phyloP scores from a whole-genome alignment of 1,140 invertebrate species.

The Drosophila nannoptera region DNA sequence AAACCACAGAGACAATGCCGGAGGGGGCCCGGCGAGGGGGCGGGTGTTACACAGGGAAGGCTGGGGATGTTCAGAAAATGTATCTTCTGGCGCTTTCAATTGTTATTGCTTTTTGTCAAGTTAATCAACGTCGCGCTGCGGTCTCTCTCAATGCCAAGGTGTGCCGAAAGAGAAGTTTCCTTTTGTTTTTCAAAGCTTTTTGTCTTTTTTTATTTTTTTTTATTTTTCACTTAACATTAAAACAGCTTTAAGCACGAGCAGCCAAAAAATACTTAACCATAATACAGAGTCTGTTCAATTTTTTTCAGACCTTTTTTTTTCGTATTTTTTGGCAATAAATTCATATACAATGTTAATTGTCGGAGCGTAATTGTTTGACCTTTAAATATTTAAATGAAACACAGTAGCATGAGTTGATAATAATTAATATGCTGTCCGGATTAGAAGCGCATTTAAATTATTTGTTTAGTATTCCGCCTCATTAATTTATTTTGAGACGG shows the following conservation, averaged over 20 bases:
- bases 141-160: conserved; percentile 60
- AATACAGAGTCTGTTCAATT: not conserved
- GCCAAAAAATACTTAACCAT: conserved; percentile 16
- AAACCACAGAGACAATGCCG: conserved; percentile 48
- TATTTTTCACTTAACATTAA: conserved; percentile 54
- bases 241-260: conserved; percentile 42
- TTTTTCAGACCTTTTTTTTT: conserved; percentile 1
- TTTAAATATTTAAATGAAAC: no score
- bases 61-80: conserved; percentile 17
- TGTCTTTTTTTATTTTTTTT: not conserved
- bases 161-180: conserved; percentile 51
- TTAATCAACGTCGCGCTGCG: conserved; percentile 54
- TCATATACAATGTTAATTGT: conserved; percentile 9
- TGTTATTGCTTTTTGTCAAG: conserved; percentile 58
- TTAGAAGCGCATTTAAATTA: no score
- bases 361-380: not conserved
- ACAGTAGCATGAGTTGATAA: no score
- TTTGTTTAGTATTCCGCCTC: no score
- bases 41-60: not conserved
- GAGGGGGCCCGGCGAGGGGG: not conserved
- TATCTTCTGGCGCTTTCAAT: conserved; percentile 44
- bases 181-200: conserved; percentile 23
- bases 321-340: conserved; percentile 18
- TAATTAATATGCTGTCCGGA: no score
- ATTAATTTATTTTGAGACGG: no score